Evolutionary conservation across 2,888 invertebrate genomes (phyloP).

Genomic region (Tipula unca): DNA sequence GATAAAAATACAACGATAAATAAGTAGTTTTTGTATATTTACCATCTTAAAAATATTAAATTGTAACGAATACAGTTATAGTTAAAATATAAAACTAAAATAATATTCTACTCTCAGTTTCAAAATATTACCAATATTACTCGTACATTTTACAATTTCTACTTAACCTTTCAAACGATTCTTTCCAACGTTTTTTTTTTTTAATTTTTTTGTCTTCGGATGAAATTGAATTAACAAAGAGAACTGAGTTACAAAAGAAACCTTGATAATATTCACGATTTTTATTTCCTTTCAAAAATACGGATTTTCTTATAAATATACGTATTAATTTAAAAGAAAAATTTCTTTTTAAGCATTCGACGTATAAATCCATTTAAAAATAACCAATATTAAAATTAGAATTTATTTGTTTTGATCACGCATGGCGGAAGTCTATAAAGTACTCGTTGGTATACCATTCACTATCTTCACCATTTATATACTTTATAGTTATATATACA

Average conservation of each 20-base stretch:
- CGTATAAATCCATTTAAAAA: background rate
- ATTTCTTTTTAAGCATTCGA: background rate
- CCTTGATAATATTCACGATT: background rate
- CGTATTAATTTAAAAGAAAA: background rate
- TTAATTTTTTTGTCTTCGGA: background rate
- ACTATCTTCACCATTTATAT: background rate
- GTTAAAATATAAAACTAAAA: background rate
- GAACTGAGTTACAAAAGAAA: background rate
- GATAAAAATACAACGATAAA: too few relatives aligned
- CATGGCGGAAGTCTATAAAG: background rate
- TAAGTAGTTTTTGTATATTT: too few relatives aligned
- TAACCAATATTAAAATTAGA: background rate
- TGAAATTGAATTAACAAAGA: background rate
- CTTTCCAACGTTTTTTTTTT: background rate
- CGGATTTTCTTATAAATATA: background rate
- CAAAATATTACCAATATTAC: background rate
- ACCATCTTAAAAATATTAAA: too few relatives aligned
- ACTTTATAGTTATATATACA: background rate
- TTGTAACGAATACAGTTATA: too few relatives aligned
- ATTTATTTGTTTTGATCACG: background rate
- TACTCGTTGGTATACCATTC: background rate
- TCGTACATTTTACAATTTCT: background rate
- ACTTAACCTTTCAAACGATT: background rate
- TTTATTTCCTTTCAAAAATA: background rate
- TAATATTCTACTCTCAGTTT: background rate